phyloP scores from a whole-genome alignment of 2,888 invertebrate species.

The Neoscelio sp. region DNA sequence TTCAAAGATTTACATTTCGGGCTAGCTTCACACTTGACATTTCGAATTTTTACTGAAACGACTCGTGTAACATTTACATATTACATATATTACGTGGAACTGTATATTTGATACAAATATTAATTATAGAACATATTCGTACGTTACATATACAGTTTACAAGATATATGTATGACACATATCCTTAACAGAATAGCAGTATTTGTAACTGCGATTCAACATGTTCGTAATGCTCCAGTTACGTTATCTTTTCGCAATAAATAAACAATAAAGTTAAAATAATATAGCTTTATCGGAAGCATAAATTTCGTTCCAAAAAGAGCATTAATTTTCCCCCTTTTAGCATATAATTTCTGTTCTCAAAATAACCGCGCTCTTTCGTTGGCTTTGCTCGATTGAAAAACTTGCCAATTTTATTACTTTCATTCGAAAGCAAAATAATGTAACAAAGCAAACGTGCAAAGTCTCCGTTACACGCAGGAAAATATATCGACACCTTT shows the following conservation, averaged over 20 bases:
- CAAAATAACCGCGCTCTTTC: too few species aligned
- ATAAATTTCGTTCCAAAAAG: too few species aligned
- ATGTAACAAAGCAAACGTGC: conserved; percentile 11
- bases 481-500: conserved; percentile 39
- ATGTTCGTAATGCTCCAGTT: conserved; percentile 18
- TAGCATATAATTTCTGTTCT: too few species aligned
- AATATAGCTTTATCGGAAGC: too few species aligned
- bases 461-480: conserved; percentile 25
- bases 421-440: conserved; percentile 26
- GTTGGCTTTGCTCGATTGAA: too few species aligned
- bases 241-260: conserved; percentile 30
- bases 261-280: conserved; percentile 19
- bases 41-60: conserved; percentile 13
- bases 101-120: conserved; percentile 28
- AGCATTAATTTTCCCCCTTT: too few species aligned
- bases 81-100: conserved; percentile 12
- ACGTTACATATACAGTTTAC: conserved; percentile 23
- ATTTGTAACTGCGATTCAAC: conserved; percentile 30
- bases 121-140: conserved; percentile 34
- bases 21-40: background rate
- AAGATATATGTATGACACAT: conserved; percentile 34
- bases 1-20: conserved; percentile 40
- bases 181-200: conserved; percentile 16
- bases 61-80: conserved; percentile 19
- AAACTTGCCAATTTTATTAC: background rate